These are phyloP conservation scores for Bufo gargarizans DNA, from an alignment of 2,113 vertebrate genomes.

Conservation along the genomic window DNA sequence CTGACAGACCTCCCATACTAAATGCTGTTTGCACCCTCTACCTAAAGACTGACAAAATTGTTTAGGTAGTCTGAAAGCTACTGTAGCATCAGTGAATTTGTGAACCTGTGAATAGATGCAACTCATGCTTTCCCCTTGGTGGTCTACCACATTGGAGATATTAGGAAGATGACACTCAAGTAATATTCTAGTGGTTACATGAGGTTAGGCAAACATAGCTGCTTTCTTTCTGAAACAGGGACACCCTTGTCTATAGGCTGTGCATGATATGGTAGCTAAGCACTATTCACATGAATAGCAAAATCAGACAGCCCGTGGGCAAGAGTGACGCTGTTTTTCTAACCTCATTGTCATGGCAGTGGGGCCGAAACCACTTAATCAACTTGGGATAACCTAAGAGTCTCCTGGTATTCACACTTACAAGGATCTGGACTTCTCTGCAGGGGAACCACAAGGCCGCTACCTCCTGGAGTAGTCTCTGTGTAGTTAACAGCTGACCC, in stretches of 20 bases:
- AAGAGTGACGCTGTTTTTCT: neutral
- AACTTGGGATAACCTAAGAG: too few relatives aligned
- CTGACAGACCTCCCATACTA: conserved; percentile 43
- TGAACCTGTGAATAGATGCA: conserved; percentile 4
- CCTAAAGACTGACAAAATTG: conserved; percentile 30
- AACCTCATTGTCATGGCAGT: too few relatives aligned
- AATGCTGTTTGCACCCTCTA: conserved; percentile 22
- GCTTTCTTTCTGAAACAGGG: neutral
- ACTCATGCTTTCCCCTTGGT: neutral
- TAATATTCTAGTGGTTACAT: neutral
- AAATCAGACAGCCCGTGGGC: neutral
- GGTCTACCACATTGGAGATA: neutral
- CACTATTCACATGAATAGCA: neutral
- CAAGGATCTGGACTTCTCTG: too few relatives aligned
- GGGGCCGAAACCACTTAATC: too few relatives aligned
- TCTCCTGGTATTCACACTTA: too few relatives aligned
- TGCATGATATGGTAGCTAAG: neutral
- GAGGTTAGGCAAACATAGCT: neutral
- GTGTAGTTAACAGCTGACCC: too few relatives aligned
- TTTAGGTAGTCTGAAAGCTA: neutral
- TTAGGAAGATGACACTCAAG: neutral
- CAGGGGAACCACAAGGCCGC: too few relatives aligned
- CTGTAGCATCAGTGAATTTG: neutral
- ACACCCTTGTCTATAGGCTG: neutral
- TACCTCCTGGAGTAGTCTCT: too few relatives aligned